Conservation (phyloP, 2,797 vertebrate genomes). For the Girardinus metallicus region DNA sequence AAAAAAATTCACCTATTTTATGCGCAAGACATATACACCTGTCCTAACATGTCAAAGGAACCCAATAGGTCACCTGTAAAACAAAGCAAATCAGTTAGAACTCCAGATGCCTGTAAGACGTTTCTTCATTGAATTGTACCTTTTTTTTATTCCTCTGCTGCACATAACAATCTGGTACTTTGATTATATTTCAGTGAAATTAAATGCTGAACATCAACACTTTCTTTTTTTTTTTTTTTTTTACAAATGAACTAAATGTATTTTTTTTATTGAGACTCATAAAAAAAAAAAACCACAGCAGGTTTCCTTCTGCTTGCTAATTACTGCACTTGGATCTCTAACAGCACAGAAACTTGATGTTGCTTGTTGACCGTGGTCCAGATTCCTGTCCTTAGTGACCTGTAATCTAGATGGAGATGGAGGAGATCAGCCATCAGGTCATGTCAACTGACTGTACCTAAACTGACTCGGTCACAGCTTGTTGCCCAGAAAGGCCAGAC, state of each 20-base stretch:
- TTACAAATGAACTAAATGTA: conserved; percentile 1
- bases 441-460: conserved; percentile 93
- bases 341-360: conserved; percentile 23
- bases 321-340: conserved; percentile 15
- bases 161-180: no score
- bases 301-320: conserved; percentile 16
- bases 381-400: conserved; percentile 55
- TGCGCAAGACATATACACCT: no score
- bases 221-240: no score
- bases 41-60: no score
- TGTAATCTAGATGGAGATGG: conserved; percentile 37
- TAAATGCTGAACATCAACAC: no score
- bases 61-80: no score
- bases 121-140: no score
- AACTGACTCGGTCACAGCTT: conserved; percentile 88
- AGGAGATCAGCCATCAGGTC: conserved; percentile 78
- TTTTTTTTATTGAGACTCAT: neutral
- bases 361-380: conserved; percentile 35
- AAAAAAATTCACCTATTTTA: no score
- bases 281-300: conserved; percentile 15
- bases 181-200: no score
- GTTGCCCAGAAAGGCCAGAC: conserved; percentile 87
- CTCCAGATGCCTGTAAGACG: no score
- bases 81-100: no score
- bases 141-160: no score